Conservation (phyloP, 2,797 vertebrate genomes). For the Clarias pachynema region DNA sequence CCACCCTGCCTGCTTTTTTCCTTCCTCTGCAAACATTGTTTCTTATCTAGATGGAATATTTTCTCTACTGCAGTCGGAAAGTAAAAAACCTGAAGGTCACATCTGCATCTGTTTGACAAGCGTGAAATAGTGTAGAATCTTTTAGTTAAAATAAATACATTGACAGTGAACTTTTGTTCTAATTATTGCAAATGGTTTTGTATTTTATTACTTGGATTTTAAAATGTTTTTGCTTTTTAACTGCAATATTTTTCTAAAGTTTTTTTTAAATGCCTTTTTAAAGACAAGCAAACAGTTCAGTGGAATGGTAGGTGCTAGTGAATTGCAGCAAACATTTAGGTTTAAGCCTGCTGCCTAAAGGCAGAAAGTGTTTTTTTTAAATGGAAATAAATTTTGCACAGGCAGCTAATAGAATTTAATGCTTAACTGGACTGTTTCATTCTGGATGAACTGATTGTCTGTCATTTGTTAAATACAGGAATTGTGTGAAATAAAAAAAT, state of each 20-base stretch:
- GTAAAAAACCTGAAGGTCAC: not conserved
- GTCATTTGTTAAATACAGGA: slow-evolving; percentile 60
- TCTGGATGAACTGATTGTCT: slow-evolving; percentile 11
- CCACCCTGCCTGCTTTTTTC: slow-evolving; percentile 3
- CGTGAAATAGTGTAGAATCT: slow-evolving; percentile 15
- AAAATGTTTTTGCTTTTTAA: slow-evolving; percentile 60
- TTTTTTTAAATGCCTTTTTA: slow-evolving; percentile 41
- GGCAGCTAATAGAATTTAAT: slow-evolving; percentile 50
- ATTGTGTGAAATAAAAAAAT: slow-evolving; percentile 34
- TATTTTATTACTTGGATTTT: slow-evolving; percentile 49
- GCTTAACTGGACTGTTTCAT: slow-evolving; percentile 18
- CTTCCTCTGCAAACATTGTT: slow-evolving; percentile 14
- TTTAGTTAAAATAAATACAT: slow-evolving; percentile 37
- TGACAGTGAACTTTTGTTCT: slow-evolving; percentile 24
- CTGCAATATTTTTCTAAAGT: slow-evolving; percentile 58
- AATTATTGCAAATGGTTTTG: slow-evolving; percentile 25
- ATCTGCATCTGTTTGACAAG: slow-evolving; percentile 1
- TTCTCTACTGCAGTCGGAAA: slow-evolving; percentile 32
- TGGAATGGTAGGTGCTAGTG: slow-evolving; percentile 24
- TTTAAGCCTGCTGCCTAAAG: slow-evolving; percentile 40
- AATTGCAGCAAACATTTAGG: slow-evolving; percentile 24
- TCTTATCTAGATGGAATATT: slow-evolving; percentile 31
- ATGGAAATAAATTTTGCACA: slow-evolving; percentile 42
- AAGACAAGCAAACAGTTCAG: slow-evolving; percentile 12
- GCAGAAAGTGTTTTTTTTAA: slow-evolving; percentile 36